These are phyloP conservation scores for Gymnocephalus cernua DNA, from an alignment of 2,113 vertebrate species.

Conservation along the genomic window DNA sequence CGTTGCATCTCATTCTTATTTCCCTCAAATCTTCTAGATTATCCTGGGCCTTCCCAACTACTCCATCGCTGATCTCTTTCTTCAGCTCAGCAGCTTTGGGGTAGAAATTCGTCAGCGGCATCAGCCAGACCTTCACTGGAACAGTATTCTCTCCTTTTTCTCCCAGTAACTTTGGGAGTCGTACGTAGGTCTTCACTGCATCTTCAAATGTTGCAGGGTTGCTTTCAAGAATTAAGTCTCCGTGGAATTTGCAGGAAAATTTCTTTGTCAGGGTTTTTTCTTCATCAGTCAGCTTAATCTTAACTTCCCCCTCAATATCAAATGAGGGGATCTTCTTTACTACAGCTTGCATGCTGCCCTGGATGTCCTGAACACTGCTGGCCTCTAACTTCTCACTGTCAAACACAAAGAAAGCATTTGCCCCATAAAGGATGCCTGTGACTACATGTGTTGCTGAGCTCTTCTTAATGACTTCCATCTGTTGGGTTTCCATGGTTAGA, in stretches of 20 bases:
- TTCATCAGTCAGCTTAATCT: neutral
- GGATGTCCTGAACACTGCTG: neutral
- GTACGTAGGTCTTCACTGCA: neutral
- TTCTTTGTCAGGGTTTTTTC: constrained; percentile 4
- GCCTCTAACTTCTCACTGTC: neutral
- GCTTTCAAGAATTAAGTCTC: constrained; percentile 21
- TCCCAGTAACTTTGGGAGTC: constrained; percentile 37
- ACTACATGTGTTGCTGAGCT: too few relatives aligned
- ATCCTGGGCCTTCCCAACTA: neutral
- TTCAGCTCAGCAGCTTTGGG: rapidly evolving
- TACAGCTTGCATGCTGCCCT: constrained; percentile 15
- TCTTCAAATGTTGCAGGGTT: constrained; percentile 25
- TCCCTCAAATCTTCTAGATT: neutral
- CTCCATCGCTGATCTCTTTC: rapidly evolving
- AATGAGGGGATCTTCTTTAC: too few relatives aligned
- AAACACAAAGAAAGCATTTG: too few relatives aligned
- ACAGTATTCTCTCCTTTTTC: neutral
- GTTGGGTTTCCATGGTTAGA: too few relatives aligned
- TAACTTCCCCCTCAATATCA: too few relatives aligned
- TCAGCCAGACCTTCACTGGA: constrained; percentile 31
- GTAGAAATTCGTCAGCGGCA: neutral
- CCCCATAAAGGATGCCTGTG: too few relatives aligned
- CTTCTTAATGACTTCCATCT: too few relatives aligned
- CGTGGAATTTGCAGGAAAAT: constrained; percentile 35
- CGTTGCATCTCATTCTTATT: constrained; percentile 27